Evolutionary conservation across 2,888 invertebrate genomes (phyloP), one percentile per base, ranked within the genome.

Genomic region (Drosophila barbarae): DNA sequence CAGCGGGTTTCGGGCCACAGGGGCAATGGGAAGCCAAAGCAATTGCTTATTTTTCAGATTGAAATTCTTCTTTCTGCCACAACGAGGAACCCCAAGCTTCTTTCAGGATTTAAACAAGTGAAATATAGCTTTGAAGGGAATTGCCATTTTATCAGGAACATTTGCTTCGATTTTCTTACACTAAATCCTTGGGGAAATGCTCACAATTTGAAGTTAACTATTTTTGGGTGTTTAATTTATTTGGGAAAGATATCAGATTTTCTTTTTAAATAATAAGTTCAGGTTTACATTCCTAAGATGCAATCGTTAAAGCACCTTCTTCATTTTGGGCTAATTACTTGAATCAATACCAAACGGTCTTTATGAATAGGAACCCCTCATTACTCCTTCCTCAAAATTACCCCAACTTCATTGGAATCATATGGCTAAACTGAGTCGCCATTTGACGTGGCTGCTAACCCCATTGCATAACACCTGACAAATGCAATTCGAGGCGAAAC

Each of bases 401-500:
- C 26, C 23, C 10, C 34, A 28, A 12, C 28, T n/a, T 52, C 32
- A 44, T 13, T 38, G 12, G 41, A 32, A 23, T 44, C 42, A 32
- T 21, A n/a, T 35, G 42, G 10, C 42, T 10, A 10, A 51, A 15
- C 12, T 44, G 52, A 18, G 28, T 23, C 5, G n/a, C 61, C 49
- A 35, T 36, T 63, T 63, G 63, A 63, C 51, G 23, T 21, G 21
- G 28, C 49, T 26, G 32, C 41, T 32, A 35, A 21, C 47, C 42
- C 58, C n/a, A 65, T 82, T 77, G 74, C 77, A 68, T 63, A 78
- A 79, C 63, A 52, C 55, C 59, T 47, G 52, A 53, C 60, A 47
- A 65, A 66, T 72, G 79, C 79, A 72, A 77, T 77, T 71, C 56
- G 21, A 66, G 65, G 57, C 72, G 77, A 74, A 80, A 49, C 41